phyloP scores from a whole-genome alignment of 1,140 invertebrate species.

The Eumaeus atala region DNA sequence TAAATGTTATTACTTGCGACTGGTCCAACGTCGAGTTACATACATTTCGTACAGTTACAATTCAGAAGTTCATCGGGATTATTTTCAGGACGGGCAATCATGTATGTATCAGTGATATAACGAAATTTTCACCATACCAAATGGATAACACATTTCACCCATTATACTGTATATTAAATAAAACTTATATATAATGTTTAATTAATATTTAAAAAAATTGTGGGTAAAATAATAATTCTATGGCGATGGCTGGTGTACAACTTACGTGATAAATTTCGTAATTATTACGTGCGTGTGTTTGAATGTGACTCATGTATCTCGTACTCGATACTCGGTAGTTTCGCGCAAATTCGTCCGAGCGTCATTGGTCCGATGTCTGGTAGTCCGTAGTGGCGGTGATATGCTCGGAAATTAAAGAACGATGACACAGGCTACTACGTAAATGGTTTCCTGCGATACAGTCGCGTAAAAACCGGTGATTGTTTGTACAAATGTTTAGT shows the following conservation, averaged over 20 bases:
- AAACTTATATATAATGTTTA: too few species aligned
- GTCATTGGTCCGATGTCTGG: conserved; percentile 48
- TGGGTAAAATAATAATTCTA: background rate
- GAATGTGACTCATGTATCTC: conserved; percentile 58
- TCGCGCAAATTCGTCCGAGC: conserved; percentile 64
- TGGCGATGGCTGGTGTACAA: conserved; percentile 19
- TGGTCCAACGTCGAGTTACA: background rate
- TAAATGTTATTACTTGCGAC: background rate
- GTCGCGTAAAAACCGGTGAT: too few species aligned
- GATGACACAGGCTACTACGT: background rate
- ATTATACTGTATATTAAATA: too few species aligned
- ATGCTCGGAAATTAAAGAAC: conserved; percentile 44
- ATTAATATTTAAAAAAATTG: too few species aligned
- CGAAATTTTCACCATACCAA: too few species aligned
- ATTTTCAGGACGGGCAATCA: too few species aligned
- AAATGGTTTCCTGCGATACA: background rate
- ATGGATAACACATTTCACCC: too few species aligned
- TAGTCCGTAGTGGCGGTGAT: conserved; percentile 30
- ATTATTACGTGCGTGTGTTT: conserved; percentile 38
- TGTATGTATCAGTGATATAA: too few species aligned
- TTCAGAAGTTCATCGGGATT: too few species aligned
- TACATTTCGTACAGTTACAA: background rate
- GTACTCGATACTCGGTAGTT: conserved; percentile 31
- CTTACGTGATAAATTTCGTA: conserved; percentile 39
- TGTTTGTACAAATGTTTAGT: too few species aligned